A percentile compares a stretch with the other conserved stretches of the same genome.
These are phyloP conservation scores for Tragopan temminckii DNA, from an alignment of 2,797 vertebrate genomes.

Conservation along the genomic window DNA sequence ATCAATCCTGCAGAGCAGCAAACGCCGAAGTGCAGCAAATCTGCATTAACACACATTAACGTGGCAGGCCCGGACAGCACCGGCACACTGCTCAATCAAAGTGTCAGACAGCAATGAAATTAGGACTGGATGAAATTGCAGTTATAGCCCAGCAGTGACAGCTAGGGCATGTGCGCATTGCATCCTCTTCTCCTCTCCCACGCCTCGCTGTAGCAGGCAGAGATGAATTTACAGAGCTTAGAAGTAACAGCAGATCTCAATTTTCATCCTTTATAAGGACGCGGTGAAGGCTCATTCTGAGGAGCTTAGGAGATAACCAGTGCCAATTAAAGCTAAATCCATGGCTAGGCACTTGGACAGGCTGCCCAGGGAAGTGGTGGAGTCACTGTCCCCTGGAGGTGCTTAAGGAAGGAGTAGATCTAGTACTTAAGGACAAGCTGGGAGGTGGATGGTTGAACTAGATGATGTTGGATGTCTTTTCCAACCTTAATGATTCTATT, in stretches of 20 bases:
- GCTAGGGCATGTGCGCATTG: background rate
- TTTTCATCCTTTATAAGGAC: background rate
- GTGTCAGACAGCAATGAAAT: background rate
- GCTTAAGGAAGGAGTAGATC: no score
- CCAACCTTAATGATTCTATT: no score
- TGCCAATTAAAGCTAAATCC: background rate
- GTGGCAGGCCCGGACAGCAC: background rate
- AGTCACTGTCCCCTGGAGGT: no score
- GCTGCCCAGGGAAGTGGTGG: no score
- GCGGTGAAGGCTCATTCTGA: accelerated
- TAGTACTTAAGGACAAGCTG: no score
- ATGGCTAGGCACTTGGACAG: no score
- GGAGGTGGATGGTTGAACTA: no score
- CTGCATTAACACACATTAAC: background rate
- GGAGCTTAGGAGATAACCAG: background rate
- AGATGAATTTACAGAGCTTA: slow-evolving; percentile 29
- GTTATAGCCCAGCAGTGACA: background rate
- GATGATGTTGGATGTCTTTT: no score
- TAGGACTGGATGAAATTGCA: slow-evolving; percentile 33
- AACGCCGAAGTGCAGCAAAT: background rate
- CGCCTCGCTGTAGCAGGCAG: background rate
- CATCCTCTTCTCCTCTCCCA: background rate
- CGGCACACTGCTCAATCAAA: background rate
- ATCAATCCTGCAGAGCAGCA: background rate
- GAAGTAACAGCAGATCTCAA: background rate